Conservation (phyloP, 2,888 invertebrate genomes). For the Coelopa pilipes region DNA sequence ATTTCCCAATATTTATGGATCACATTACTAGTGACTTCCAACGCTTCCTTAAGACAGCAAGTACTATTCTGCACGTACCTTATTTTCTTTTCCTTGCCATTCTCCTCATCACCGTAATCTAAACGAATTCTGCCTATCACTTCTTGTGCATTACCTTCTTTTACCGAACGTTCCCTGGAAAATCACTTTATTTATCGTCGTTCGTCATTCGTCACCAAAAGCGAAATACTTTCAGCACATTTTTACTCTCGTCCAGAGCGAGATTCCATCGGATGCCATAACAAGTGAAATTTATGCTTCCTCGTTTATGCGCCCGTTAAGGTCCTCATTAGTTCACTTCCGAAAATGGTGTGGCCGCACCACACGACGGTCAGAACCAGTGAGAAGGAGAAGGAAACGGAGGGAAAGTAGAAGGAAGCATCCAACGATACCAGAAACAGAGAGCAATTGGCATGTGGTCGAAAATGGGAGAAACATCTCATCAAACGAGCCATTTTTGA, state of each 20-base stretch:
- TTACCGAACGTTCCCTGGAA: not conserved
- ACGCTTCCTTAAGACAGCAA: too few relatives aligned
- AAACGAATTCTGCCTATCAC: too few relatives aligned
- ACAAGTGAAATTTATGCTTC: constrained; percentile 32
- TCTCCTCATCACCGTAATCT: too few relatives aligned
- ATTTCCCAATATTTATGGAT: too few relatives aligned
- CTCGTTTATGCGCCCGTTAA: constrained; percentile 42
- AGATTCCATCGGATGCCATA: constrained; percentile 21
- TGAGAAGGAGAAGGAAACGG: not conserved
- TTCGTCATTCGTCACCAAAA: not conserved
- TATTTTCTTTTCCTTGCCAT: too few relatives aligned
- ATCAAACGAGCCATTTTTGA: constrained; percentile 59
- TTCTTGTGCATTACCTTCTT: too few relatives aligned
- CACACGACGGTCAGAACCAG: constrained; percentile 25
- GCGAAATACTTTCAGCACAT: not conserved
- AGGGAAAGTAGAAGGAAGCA: too few relatives aligned
- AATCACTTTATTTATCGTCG: not conserved
- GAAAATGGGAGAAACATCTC: constrained; percentile 62
- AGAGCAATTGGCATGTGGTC: not conserved
- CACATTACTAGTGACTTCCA: too few relatives aligned
- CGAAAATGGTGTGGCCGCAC: constrained; percentile 37
- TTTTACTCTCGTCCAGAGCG: not conserved
- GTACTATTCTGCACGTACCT: too few relatives aligned
- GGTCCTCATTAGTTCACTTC: constrained; percentile 47
- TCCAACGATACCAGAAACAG: too few relatives aligned